These are phyloP conservation scores for Caenorhabditis brenneri DNA, from an alignment of 1,140 invertebrate genomes.

Conservation along the genomic window DNA sequence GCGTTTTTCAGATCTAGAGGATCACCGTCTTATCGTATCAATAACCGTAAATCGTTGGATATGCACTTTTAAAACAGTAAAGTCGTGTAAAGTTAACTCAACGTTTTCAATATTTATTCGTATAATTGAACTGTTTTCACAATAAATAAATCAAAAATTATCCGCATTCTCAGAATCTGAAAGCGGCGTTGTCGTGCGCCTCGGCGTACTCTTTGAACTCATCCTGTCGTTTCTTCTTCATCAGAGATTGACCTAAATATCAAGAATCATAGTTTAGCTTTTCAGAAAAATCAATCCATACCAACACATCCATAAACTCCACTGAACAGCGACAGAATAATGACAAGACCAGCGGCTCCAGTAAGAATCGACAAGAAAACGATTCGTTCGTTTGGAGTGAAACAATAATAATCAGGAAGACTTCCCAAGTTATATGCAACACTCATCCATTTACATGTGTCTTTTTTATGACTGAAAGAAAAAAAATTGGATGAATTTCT, in stretches of 20 bases:
- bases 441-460: background rate
- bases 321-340: background rate
- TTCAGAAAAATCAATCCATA: background rate
- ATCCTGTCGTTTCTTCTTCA: constrained; percentile 20
- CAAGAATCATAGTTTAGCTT: too few species aligned
- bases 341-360: background rate
- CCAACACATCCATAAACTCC: constrained; percentile 7
- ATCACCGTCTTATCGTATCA: too few species aligned
- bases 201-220: constrained; percentile 23
- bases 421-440: background rate
- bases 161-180: constrained; percentile 34
- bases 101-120: too few species aligned
- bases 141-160: background rate
- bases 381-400: background rate
- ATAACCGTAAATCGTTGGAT: too few species aligned
- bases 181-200: constrained; percentile 31
- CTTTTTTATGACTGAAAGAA: background rate
- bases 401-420: background rate
- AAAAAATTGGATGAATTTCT: too few species aligned
- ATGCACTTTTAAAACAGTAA: too few species aligned
- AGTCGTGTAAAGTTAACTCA: too few species aligned
- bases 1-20: too few species aligned
- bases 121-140: too few species aligned
- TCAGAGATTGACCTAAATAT: constrained; percentile 12
- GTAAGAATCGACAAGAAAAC: background rate